Evolutionary conservation across 2,797 vertebrate species (phyloP).

Genomic region (Rallus crepitans): DNA sequence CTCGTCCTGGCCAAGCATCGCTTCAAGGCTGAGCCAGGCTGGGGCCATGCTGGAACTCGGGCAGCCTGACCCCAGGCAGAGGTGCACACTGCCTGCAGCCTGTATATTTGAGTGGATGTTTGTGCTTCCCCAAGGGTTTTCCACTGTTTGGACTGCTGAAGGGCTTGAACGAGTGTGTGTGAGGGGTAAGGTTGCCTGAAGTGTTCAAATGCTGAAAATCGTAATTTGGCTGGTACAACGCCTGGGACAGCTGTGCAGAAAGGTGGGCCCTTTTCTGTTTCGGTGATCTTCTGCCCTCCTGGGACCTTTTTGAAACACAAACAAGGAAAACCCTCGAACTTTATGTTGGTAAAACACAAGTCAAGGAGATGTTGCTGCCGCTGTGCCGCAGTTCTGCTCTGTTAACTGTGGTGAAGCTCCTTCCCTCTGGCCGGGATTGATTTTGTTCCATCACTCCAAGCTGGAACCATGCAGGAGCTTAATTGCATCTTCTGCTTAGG

Average conservation of each 20-base stretch:
- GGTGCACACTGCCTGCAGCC: background rate
- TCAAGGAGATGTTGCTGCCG: background rate
- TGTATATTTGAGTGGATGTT: accelerated
- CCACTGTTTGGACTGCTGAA: background rate
- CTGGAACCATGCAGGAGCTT: background rate
- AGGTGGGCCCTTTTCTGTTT: background rate
- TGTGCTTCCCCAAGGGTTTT: background rate
- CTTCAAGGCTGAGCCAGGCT: background rate
- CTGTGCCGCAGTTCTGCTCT: background rate
- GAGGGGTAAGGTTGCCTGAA: background rate
- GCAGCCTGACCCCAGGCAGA: background rate
- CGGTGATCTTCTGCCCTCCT: background rate
- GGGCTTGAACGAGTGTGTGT: background rate
- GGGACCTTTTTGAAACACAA: background rate
- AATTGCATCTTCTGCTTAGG: background rate
- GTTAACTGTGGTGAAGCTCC: background rate
- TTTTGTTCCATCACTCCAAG: background rate
- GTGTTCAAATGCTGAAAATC: background rate
- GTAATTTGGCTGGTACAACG: background rate
- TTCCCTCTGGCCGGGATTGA: background rate
- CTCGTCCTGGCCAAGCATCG: background rate
- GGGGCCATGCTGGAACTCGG: accelerated
- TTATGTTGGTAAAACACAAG: background rate
- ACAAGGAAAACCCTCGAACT: background rate
- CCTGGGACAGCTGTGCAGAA: background rate